Conservation (phyloP, 2,113 vertebrate genomes). For the Spea multiplicata region DNA sequence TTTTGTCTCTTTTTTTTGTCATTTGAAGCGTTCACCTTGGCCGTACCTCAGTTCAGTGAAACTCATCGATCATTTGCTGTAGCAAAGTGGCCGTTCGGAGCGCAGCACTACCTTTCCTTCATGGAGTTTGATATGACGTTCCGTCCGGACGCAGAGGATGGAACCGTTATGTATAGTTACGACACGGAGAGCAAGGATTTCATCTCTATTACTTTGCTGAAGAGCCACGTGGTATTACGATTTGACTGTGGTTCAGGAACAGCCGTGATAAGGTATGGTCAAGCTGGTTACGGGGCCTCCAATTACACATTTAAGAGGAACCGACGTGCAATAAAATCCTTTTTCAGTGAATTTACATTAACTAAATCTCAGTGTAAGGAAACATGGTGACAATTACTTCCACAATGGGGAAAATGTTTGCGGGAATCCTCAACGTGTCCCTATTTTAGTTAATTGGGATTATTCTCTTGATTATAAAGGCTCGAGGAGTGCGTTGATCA, state of each 20-base stretch:
- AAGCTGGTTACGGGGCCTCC: no score
- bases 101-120: slow-evolving; percentile 88
- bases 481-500: no score
- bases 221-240: slow-evolving; percentile 83
- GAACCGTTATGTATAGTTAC: slow-evolving; percentile 87
- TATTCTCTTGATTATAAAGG: no score
- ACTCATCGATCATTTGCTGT: slow-evolving; percentile 79
- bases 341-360: no score
- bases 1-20: neutral
- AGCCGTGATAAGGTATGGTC: slow-evolving; percentile 77
- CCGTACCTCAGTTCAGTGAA: slow-evolving; percentile 85
- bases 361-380: no score
- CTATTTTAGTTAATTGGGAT: no score
- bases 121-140: slow-evolving; percentile 92
- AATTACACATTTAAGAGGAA: no score
- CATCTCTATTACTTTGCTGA: slow-evolving; percentile 78
- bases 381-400: no score
- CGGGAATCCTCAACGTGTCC: no score
- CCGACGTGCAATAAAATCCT: neutral
- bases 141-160: slow-evolving; percentile 71
- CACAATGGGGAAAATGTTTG: no score
- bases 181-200: slow-evolving; percentile 87
- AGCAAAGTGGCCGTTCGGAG: slow-evolving; percentile 83
- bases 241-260: slow-evolving; percentile 96
- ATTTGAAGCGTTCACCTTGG: slow-evolving; percentile 76